Evolutionary conservation across 2,113 vertebrate species (phyloP), one percentile per base, ranked within the genome.

Genomic region (Cynoglossus semilaevis): DNA sequence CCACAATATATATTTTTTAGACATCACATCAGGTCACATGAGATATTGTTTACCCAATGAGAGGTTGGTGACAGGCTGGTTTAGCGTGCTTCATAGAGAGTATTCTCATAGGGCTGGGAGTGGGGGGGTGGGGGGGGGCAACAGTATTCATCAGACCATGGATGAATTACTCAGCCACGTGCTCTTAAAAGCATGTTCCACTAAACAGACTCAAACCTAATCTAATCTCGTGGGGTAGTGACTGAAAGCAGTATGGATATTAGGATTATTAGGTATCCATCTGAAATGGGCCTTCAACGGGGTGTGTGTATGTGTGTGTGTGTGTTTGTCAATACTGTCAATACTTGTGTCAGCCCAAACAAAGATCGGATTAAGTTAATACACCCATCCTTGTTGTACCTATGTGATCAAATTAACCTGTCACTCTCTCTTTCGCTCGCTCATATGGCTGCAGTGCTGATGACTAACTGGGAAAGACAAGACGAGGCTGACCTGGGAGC

Each of bases 391-490:
- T 36, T 43, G 44, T 40, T 56, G 11, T 54, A 67, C 41, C 60
- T 78, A 36, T 60, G 61, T 68, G 63, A 74, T 83, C 73, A 80
- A 71, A 86, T 85, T 49, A 79, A 86, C 73, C 75, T 83, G 75
- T 86, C 82, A 79, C 58, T 84, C 63, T 51, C 15, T n/a, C n/a
- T n/a, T n/a, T n/a, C n/a, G n/a, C n/a, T 52, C 35, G 50, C 50
- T 58, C 7, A 36, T 51, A 48, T 70, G 55, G 59, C 41, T 14
- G 45, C 44, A 69, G 56, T 51, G 34, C 12, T 41, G 14, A 51
- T 29, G 48, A 54, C 75, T 84, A 85, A 87, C 63, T 76, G 53
- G 58, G 48, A 47, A 43, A 49, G 72, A 72, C 75, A 58, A 38
- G 42, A 38, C 48, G 29, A 43, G 46, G 61, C 58, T 37, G 51